Evolutionary conservation across 2,113 vertebrate species (phyloP).

Genomic region (Forbesichthys papilliferus): DNA sequence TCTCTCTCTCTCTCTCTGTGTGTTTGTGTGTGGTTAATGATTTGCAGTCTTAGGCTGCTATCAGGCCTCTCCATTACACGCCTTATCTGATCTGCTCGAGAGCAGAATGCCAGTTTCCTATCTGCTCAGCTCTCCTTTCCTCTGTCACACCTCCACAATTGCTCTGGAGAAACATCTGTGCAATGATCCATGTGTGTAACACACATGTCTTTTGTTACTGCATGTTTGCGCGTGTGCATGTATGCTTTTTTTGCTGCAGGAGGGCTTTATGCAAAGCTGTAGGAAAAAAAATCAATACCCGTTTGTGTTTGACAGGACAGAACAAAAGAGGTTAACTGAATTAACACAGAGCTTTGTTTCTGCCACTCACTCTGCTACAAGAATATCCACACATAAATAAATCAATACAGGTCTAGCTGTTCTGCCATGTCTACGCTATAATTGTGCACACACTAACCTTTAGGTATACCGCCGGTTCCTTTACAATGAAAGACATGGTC

Average conservation of each 20-base stretch:
- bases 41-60: slow-evolving; percentile 18
- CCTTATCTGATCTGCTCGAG: slow-evolving; percentile 30
- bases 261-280: slow-evolving; percentile 38
- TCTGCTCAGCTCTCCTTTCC: slow-evolving; percentile 15
- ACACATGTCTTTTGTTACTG: neutral
- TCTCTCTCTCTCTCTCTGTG: neutral
- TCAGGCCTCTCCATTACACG: slow-evolving; percentile 20
- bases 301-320: slow-evolving; percentile 42
- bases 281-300: slow-evolving; percentile 61
- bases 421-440: slow-evolving; percentile 34
- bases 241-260: neutral
- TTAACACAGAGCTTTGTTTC: slow-evolving; percentile 52
- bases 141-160: slow-evolving; percentile 14
- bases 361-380: slow-evolving; percentile 25
- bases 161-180: neutral
- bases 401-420: slow-evolving; percentile 32
- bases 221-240: neutral
- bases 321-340: slow-evolving; percentile 63
- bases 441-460: slow-evolving; percentile 11
- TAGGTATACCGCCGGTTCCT: neutral
- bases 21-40: slow-evolving; percentile 30
- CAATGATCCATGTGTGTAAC: neutral
- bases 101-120: slow-evolving; percentile 1
- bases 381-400: slow-evolving; percentile 33
- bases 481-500: neutral